Base-by-base conservation (phyloP, 1,140 invertebrate genomes). In the Rhopalosiphum maidis region DNA sequence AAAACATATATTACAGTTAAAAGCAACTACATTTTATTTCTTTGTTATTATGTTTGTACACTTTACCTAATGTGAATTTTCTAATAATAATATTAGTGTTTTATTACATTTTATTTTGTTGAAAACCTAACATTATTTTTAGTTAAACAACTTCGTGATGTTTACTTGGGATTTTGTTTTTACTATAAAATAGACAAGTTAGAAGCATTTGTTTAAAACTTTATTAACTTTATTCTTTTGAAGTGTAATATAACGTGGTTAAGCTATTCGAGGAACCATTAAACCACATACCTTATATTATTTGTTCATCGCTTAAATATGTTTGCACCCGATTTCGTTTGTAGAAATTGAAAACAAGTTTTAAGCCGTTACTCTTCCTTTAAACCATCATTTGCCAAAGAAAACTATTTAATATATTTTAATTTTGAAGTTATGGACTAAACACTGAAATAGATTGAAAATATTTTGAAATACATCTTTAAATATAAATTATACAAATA, bases 171-270 rank as follows among this genome's bases (percentile, higher is more conserved):
- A 30, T 60, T 60, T 23, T 85, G 8, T 85, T 43, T 85, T 22
- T 43, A 30, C 41, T 85, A 43, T 9, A 85, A 41, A 43, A 41
- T 43, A 43, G 83, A 43, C 37, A 83, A 41, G 23, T 43, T 5
- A 48, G 43, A 87, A 30, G 11, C 30, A 87, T 41, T 87, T 22
- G 41, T 48, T 87, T n/a, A 87, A 87, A 46, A 43, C 85, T 46
- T 87, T 48, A 46, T 25, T 30, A 87, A 87, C 43, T 46, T 87
- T 87, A 37, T 87, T 25, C 23, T 87, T 87, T 46, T 87, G 85
- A 87, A 46, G 25, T 21, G 30, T n/a, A 35, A 48, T 87, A 87
- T 48, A n/a, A 87, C 1, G 37, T n/a, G 18, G 43, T 48, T 87
- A 48, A 86, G 43, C 30, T 35, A 87, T 87, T 46, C 18, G 23